These are phyloP conservation scores for Hoplostethus mediterraneus DNA, from an alignment of 2,797 vertebrate genomes.

Conservation along the genomic window DNA sequence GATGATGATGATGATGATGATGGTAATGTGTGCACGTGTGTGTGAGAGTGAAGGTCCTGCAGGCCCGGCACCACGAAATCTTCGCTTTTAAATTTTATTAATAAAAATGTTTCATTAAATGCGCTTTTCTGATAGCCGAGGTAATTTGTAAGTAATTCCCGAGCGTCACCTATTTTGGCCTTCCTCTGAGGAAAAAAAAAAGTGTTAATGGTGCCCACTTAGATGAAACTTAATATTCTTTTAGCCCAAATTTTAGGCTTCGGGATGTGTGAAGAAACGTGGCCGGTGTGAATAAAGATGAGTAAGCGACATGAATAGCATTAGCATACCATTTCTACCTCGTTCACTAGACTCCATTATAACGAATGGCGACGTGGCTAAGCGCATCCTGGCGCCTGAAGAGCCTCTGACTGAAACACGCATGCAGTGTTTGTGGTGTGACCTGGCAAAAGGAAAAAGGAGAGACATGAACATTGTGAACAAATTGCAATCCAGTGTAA, in stretches of 20 bases:
- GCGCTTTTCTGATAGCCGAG: background rate
- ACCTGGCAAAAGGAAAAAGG: background rate
- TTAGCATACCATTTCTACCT: background rate
- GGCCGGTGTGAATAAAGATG: background rate
- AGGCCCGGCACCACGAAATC: no score
- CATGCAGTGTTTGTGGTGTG: no score
- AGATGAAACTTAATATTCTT: background rate
- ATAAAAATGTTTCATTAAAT: no score
- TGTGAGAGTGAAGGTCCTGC: no score
- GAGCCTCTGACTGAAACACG: background rate
- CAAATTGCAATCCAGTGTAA: no score
- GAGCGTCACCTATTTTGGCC: background rate
- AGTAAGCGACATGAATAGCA: background rate
- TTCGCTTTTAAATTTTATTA: background rate
- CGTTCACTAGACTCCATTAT: background rate
- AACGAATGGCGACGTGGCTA: background rate
- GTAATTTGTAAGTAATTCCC: background rate
- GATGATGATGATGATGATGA: no score
- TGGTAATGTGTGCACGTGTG: no score
- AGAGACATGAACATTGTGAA: no score
- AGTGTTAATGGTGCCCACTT: background rate
- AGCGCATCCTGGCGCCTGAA: background rate
- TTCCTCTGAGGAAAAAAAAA: background rate
- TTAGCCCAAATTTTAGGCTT: background rate
- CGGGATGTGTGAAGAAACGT: no score